A percentile compares a stretch with the other conserved stretches of the same genome.
Evolutionary conservation across 1,140 invertebrate species (phyloP).

Genomic region (Augochlora pura): DNA sequence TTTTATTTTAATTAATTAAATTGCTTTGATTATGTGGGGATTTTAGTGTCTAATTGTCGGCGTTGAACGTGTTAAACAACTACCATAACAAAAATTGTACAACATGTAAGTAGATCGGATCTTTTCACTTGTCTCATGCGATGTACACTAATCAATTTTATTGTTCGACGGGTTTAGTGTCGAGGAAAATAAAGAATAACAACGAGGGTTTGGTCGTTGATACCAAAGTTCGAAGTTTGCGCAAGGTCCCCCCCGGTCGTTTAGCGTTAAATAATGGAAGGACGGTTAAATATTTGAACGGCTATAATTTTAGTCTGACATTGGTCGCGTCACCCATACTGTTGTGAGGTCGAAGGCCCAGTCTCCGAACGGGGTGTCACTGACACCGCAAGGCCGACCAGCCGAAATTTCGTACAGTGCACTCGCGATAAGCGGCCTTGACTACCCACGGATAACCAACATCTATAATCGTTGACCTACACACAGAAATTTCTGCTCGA

Average conservation of each 20-base stretch:
- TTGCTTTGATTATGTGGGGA: too few species aligned
- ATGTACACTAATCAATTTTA: too few species aligned
- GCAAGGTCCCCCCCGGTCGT: constrained; percentile 8
- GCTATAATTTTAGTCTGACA: constrained; percentile 40
- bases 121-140: too few species aligned
- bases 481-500: background rate
- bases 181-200: background rate
- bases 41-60: too few species aligned
- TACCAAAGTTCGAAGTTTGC: background rate
- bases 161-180: too few species aligned
- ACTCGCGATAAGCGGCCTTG: constrained; percentile 49
- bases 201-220: background rate
- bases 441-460: background rate
- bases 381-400: constrained; percentile 48
- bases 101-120: too few species aligned
- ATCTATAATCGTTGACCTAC: background rate
- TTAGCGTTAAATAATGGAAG: constrained; percentile 20
- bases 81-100: too few species aligned
- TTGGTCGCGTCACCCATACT: constrained; percentile 18
- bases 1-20: too few species aligned
- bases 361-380: constrained; percentile 35
- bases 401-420: constrained; percentile 50
- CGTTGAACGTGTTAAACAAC: too few species aligned
- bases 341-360: constrained; percentile 45
- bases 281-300: constrained; percentile 32